A percentile compares a stretch with the other conserved stretches of the same genome.
phyloP scores from a whole-genome alignment of 2,113 vertebrate species.

The Prietella phreatophila region DNA sequence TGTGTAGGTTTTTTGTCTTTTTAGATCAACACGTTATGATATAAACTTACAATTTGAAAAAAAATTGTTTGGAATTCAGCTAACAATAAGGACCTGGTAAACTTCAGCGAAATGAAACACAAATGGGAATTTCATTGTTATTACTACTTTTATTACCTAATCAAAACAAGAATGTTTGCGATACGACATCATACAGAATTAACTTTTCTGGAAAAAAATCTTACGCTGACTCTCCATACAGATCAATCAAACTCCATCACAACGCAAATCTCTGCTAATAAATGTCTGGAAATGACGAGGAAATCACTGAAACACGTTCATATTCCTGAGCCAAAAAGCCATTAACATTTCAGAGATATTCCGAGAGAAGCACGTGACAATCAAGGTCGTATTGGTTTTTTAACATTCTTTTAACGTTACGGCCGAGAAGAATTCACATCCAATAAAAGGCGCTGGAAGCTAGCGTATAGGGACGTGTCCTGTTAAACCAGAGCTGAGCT shows the following conservation, averaged over 20 bases:
- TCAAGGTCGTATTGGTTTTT: not conserved
- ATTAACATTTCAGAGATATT: not conserved
- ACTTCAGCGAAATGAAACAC: not conserved
- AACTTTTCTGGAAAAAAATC: not conserved
- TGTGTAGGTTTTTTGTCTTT: not conserved
- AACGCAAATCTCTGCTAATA: not conserved
- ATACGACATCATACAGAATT: too few relatives aligned
- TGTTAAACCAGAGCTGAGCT: constrained; percentile 51
- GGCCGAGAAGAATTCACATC: too few relatives aligned
- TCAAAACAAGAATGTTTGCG: not conserved
- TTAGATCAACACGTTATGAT: not conserved
- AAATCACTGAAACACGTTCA: not conserved
- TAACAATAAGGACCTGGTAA: not conserved
- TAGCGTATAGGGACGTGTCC: constrained; percentile 42
- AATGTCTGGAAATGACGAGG: not conserved
- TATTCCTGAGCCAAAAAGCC: not conserved
- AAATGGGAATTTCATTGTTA: not conserved
- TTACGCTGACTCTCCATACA: not conserved
- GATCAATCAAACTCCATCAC: not conserved
- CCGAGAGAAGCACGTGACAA: not conserved
- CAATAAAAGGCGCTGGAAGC: constrained; percentile 41
- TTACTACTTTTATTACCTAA: not conserved
- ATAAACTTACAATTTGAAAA: not conserved
- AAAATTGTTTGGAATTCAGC: not conserved
- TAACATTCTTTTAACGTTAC: not conserved